Evolutionary conservation across 1,140 invertebrate species (phyloP).

Genomic region (Atopsyche davidsoni): DNA sequence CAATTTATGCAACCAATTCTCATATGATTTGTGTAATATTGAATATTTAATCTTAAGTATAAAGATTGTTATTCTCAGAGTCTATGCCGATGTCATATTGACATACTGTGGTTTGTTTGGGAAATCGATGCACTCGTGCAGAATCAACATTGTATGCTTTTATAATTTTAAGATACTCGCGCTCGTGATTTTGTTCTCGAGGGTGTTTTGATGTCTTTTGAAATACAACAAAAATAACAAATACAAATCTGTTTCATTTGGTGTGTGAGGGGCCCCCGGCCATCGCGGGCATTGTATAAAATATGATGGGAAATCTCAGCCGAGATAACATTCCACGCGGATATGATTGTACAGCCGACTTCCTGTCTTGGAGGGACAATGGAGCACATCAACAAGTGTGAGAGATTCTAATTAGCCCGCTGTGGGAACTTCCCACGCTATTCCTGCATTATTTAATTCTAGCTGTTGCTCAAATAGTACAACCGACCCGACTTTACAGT

Average conservation of each 20-base stretch:
- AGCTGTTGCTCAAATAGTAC: not conserved
- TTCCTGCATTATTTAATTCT: slow-evolving; percentile 14
- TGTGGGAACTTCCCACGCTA: slow-evolving; percentile 30
- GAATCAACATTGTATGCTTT: slow-evolving; percentile 12
- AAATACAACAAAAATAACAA: slow-evolving; percentile 29
- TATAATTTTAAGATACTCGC: slow-evolving; percentile 21
- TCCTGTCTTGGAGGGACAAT: slow-evolving; percentile 29
- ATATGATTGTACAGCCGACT: slow-evolving; percentile 26
- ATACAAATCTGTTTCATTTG: slow-evolving; percentile 26
- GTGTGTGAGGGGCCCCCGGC: slow-evolving; percentile 14
- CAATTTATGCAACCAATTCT: no score
- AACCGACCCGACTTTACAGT: no score
- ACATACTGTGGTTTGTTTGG: not conserved
- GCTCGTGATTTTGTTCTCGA: slow-evolving; percentile 23
- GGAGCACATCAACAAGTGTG: slow-evolving; percentile 25
- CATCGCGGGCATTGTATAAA: slow-evolving; percentile 16
- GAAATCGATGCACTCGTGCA: not conserved
- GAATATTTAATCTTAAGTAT: no score
- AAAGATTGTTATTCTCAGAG: no score
- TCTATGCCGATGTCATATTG: slow-evolving; percentile 3
- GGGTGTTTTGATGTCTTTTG: slow-evolving; percentile 28
- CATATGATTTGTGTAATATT: no score
- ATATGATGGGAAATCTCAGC: slow-evolving; percentile 29
- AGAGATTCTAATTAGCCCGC: slow-evolving; percentile 29
- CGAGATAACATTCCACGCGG: slow-evolving; percentile 28